phyloP scores from a whole-genome alignment of 2,797 vertebrate genomes.

The Halcyon chelicuti region DNA sequence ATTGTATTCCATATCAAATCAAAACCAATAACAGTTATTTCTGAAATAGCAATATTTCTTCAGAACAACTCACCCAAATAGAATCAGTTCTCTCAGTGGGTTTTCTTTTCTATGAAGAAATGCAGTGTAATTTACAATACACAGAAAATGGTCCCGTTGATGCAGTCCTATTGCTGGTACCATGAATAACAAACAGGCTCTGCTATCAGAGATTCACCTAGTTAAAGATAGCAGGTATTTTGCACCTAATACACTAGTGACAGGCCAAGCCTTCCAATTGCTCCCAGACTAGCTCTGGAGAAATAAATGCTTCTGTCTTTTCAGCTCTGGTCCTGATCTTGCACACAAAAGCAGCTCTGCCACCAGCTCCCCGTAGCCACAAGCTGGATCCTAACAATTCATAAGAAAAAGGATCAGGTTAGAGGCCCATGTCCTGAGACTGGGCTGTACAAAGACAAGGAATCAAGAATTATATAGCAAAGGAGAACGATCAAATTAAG shows the following conservation, averaged over 20 bases:
- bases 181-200: background rate
- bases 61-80: constrained; percentile 35
- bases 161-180: background rate
- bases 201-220: background rate
- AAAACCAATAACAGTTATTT: constrained; percentile 36
- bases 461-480: background rate
- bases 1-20: constrained; percentile 36
- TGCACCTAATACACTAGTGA: background rate
- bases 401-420: background rate
- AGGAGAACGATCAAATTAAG: background rate
- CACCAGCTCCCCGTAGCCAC: background rate
- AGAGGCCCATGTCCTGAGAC: background rate
- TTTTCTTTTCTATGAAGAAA: background rate
- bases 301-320: background rate
- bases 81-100: background rate
- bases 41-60: constrained; percentile 6
- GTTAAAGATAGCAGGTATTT: background rate
- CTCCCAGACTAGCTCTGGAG: background rate
- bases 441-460: background rate
- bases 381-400: background rate
- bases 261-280: background rate
- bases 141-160: background rate
- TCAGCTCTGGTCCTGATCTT: background rate
- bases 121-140: background rate
- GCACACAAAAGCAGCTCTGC: background rate